phyloP scores from a whole-genome alignment of 2,113 vertebrate species.

The Gasterosteus nipponicus region DNA sequence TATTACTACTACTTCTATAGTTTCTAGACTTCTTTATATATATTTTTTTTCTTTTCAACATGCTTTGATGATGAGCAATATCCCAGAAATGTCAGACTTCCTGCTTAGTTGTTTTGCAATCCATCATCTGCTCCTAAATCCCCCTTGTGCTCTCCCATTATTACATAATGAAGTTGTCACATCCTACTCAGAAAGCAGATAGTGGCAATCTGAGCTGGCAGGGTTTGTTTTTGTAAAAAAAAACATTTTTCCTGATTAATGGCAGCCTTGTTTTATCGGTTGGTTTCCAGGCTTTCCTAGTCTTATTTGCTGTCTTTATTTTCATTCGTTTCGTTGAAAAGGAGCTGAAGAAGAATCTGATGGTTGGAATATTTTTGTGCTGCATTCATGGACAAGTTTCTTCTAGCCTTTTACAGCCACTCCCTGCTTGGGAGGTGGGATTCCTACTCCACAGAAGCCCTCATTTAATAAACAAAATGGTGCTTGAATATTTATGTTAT shows the following conservation, averaged over 20 bases:
- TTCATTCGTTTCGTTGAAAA: background rate
- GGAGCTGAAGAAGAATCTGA: constrained; percentile 5
- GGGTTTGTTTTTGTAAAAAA: constrained; percentile 33
- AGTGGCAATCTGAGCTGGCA: background rate
- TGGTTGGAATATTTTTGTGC: constrained; percentile 17
- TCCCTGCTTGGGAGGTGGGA: constrained; percentile 28
- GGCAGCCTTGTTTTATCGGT: background rate
- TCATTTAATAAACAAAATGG: constrained; percentile 1
- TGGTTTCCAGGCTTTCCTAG: background rate
- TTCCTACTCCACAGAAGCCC: constrained; percentile 34
- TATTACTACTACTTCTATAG: too few relatives aligned
- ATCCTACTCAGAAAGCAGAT: background rate
- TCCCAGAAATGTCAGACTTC: background rate
- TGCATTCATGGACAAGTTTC: constrained; percentile 62
- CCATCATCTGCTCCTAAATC: background rate
- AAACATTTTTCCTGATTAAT: constrained; percentile 20
- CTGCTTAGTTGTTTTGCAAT: background rate
- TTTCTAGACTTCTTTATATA: background rate
- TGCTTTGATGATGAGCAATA: background rate
- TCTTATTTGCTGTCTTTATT: constrained; percentile 8
- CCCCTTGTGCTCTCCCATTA: constrained; percentile 5
- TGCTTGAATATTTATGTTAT: constrained; percentile 3
- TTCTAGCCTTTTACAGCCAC: constrained; percentile 52
- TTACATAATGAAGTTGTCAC: constrained; percentile 6
- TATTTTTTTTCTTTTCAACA: background rate